phyloP scores from a whole-genome alignment of 2,113 vertebrate species.

The Todiramphus saurophagus region DNA sequence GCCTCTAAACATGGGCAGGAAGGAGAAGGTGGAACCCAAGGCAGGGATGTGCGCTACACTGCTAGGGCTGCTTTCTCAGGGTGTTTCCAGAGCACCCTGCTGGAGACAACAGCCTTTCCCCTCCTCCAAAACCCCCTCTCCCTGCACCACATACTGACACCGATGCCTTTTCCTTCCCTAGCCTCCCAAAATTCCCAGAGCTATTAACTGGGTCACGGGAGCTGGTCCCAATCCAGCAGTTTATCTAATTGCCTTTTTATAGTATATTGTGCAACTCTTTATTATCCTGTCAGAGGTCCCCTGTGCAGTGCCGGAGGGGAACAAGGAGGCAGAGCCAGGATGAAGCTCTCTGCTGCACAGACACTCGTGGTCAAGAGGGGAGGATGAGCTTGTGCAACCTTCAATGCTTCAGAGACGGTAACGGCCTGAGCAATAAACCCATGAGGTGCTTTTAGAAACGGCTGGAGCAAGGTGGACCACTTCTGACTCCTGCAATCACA shows the following conservation, averaged over 20 bases:
- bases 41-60: rapidly evolving
- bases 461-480: background rate
- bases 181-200: constrained; percentile 54
- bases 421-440: rapidly evolving
- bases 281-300: constrained; percentile 80
- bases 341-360: background rate
- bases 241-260: constrained; percentile 85
- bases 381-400: background rate
- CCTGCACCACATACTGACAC: background rate
- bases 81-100: background rate
- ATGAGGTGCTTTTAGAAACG: background rate
- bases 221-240: constrained; percentile 78
- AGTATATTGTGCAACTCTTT: constrained; percentile 75
- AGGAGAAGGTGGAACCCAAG: background rate
- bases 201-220: constrained; percentile 80
- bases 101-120: background rate
- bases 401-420: background rate
- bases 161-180: background rate
- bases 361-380: background rate
- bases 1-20: background rate
- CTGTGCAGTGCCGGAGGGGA: background rate
- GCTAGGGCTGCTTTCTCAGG: background rate
- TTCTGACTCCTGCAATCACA: background rate
- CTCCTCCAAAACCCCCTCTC: background rate
- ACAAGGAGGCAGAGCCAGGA: background rate